Evolutionary conservation across 2,113 vertebrate genomes (phyloP), one percentile per base, ranked within the genome.

Genomic region (Anser cygnoides): DNA sequence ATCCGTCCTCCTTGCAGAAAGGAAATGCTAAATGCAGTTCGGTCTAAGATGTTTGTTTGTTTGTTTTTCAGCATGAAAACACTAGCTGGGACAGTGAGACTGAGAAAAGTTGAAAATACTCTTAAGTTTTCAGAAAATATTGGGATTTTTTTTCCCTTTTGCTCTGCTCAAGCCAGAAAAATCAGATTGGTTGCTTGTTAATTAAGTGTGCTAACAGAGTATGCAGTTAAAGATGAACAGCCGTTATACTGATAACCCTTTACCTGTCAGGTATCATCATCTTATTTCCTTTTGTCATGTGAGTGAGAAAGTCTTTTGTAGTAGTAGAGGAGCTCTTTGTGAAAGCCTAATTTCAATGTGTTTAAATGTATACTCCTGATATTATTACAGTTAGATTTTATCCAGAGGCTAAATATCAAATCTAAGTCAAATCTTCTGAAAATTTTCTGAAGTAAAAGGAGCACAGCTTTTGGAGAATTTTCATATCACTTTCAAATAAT

Each of bases 401-500:
- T 87, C 91, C 73, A 67, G 57, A 86, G 46, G 58, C 84, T 55
- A 29, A 84, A 74, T 57, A 92, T 92, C 89, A 95, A 94, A 92
- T 55, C 52, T 66, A 87, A 49, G 58, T 80, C 37, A 80, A 63
- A 74, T 23, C 75, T 57, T 68, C 81, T 93, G 78, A 88, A 93
- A 92, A 81, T 49, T 29, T 63, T 73, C 68, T 19, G 5, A 75
- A 86, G 46, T 33, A 78, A 90, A 94, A 94, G 87, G 25, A 89
- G n/a, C 37, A 22, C 25, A 65, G 83, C 41, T 80, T 74, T 70
- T 71, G 83, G 50, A 72, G 54, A 92, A 71, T 78, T 77, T 92
- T 92, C 22, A 46, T 59, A 62, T 5, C 46, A 29, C 15, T 89
- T 29, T 21, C 20, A 49, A 49, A 22, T 21, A 49, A 49, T 21